These are phyloP conservation scores for Reinhardtius hippoglossoides DNA, from an alignment of 2,113 vertebrate genomes.

Conservation along the genomic window DNA sequence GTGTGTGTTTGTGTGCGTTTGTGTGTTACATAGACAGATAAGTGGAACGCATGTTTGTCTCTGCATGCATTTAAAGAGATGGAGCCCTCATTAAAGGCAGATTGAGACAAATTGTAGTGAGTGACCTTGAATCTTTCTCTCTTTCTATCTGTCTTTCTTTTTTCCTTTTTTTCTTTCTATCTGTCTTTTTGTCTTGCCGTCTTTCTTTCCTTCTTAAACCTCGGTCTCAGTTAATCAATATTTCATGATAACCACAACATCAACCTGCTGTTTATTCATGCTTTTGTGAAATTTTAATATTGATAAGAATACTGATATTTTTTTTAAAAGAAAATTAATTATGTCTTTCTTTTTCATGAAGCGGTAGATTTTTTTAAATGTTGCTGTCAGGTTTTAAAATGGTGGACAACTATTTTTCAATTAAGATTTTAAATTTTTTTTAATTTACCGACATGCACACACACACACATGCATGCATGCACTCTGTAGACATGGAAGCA, in stretches of 20 bases:
- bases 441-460: slow-evolving; percentile 13
- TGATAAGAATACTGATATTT: not conserved
- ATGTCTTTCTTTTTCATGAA: not conserved
- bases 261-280: not conserved
- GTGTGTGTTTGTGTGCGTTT: slow-evolving; percentile 20
- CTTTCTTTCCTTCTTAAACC: not conserved
- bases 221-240: not conserved
- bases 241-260: slow-evolving; percentile 5
- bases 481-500: slow-evolving; percentile 5
- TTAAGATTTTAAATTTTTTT: not conserved
- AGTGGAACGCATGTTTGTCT: slow-evolving; percentile 8
- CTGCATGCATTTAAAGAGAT: slow-evolving; percentile 18
- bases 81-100: slow-evolving; percentile 19
- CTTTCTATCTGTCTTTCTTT: not conserved
- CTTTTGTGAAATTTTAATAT: not conserved
- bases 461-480: not conserved
- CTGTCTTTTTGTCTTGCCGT: slow-evolving; percentile 14
- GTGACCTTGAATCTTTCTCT: slow-evolving; percentile 42
- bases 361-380: not conserved
- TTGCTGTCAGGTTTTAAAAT: slow-evolving; percentile 19
- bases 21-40: not conserved
- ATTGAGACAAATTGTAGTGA: not conserved
- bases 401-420: slow-evolving; percentile 5
- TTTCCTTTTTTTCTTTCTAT: not conserved
- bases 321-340: not conserved